Base-by-base conservation (phyloP, 2,113 vertebrate genomes). In the Centropus unirufus region DNA sequence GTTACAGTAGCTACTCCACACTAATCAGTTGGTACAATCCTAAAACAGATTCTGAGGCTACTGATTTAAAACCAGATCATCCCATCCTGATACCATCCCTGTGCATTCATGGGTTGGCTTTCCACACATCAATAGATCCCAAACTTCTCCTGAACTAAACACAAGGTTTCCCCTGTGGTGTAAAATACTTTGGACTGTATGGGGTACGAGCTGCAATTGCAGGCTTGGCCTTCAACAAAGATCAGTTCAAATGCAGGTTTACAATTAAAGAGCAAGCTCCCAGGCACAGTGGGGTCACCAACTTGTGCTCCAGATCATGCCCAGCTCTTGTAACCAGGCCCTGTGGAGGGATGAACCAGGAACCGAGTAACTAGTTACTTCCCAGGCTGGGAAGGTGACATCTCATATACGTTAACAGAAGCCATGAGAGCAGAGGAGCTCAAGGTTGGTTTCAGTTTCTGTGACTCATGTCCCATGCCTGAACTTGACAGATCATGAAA, bases 241-340 rank as follows among this genome's bases (percentile, higher is more conserved):
- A 32, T 52, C 44, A 77, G 55, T 36, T 86, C 46, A 73, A 63
- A 54, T 0, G 0, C 34, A 76, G 20, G 8, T 10, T 46, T 72
- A 55, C 17, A 51, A 16, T 5, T 44, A 44, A 68, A 58, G 61
- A 81, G 81, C 29, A n/a, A 79, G 23, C 16, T 83, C 42, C 24
- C 39, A 72, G n/a, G 23, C 0, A 2, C 47, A 42, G 47, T 0
- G 0, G 6, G 40, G 39, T 69, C 10, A 59, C 12, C 8, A 42
- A 22, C 63, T 49, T 1, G 0, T 32, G 27, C 44, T 90, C 20
- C 67, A 72, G 40, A 74, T 9, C 5, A n/a, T 36, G 51, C n/a
- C 39, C 62, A 58, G 86, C 29, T 85, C 59, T 59, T 74, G n/a
- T 5, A 5, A 40, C n/a, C 63, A 40, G 27, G 80, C 44, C 72